Conservation (phyloP, 2,888 invertebrate species). For the Brachycybe producta region DNA sequence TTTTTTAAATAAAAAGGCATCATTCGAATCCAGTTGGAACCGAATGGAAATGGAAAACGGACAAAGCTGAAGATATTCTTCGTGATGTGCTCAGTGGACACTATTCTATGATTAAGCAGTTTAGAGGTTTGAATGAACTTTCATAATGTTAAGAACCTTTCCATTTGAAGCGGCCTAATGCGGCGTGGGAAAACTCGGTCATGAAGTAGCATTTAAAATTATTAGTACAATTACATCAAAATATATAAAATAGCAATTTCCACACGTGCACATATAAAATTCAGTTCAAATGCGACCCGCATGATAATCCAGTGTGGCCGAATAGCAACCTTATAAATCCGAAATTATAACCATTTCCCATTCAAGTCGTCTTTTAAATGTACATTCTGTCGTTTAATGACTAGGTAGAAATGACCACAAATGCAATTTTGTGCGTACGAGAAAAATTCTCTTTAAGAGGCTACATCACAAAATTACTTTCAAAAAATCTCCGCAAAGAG, state of each 20-base stretch:
- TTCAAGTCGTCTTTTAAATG: too few relatives aligned
- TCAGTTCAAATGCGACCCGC: too few relatives aligned
- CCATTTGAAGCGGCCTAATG: neutral
- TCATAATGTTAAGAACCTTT: neutral
- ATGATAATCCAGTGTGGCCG: too few relatives aligned
- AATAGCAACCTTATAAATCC: too few relatives aligned
- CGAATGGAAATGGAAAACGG: conserved; percentile 47
- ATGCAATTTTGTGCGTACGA: too few relatives aligned
- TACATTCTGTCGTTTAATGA: too few relatives aligned
- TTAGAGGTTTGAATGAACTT: conserved; percentile 33
- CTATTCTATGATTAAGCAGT: conserved; percentile 41
- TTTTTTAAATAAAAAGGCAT: conserved; percentile 25
- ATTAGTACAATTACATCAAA: neutral
- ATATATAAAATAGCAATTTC: neutral
- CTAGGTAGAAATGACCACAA: too few relatives aligned
- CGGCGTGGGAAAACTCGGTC: neutral
- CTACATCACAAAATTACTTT: too few relatives aligned
- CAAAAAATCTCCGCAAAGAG: too few relatives aligned
- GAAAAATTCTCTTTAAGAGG: too few relatives aligned
- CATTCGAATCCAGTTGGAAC: conserved; percentile 44
- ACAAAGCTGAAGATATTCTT: conserved; percentile 40
- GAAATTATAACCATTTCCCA: too few relatives aligned
- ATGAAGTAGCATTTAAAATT: neutral
- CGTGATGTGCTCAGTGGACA: conserved; percentile 42
- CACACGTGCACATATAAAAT: too few relatives aligned